Evolutionary conservation across 2,113 vertebrate genomes (phyloP).

Genomic region (Grammomys surdaster): DNA sequence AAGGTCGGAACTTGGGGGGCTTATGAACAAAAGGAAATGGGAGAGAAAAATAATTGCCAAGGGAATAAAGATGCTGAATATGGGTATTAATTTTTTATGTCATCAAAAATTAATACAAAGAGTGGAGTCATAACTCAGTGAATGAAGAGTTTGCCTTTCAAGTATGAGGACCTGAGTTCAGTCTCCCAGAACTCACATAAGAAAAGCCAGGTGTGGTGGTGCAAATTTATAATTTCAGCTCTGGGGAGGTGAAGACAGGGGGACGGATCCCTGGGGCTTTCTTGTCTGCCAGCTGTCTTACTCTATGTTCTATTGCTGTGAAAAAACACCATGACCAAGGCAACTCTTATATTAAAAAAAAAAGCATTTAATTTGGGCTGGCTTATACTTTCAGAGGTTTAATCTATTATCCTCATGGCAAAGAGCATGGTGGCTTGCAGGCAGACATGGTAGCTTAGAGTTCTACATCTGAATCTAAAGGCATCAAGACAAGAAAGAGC

Average conservation of each 20-base stretch:
- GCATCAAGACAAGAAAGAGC: background rate
- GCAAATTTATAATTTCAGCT: background rate
- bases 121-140: background rate
- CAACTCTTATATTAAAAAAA: background rate
- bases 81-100: background rate
- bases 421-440: background rate
- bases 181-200: background rate
- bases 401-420: background rate
- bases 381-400: background rate
- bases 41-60: background rate
- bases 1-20: background rate
- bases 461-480: background rate
- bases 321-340: background rate
- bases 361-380: background rate
- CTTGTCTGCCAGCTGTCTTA: background rate
- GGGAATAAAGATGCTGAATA: slow-evolving; percentile 1
- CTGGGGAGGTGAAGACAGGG: background rate
- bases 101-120: background rate
- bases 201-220: background rate
- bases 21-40: background rate
- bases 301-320: background rate
- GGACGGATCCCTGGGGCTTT: background rate
- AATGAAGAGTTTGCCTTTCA: background rate
- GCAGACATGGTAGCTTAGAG: background rate
- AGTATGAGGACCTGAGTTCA: background rate